Conservation (phyloP, 2,113 vertebrate species). For the Callaeas wilsoni region DNA sequence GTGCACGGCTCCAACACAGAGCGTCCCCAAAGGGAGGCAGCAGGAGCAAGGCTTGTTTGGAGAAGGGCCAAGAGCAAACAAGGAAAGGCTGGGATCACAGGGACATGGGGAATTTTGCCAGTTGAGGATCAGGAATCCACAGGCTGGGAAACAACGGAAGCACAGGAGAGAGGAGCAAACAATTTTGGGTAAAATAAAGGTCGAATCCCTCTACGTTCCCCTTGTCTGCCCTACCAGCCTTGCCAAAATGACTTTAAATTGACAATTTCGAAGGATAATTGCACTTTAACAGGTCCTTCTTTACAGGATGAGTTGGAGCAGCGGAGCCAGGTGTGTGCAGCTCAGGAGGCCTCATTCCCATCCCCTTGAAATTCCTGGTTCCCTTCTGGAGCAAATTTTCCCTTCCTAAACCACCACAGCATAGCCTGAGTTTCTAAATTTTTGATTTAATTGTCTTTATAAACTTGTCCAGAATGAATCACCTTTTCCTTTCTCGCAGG, state of each 20-base stretch:
- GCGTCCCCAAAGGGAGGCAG: neutral
- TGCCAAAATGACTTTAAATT: neutral
- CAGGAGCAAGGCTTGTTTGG: neutral
- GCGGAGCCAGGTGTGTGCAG: fast-evolving
- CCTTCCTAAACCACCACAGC: neutral
- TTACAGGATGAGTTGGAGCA: fast-evolving
- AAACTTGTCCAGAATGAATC: neutral
- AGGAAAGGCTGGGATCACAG: neutral
- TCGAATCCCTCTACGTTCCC: neutral
- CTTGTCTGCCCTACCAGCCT: neutral
- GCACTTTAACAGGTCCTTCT: neutral
- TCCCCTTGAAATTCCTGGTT: neutral
- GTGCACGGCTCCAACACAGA: fast-evolving
- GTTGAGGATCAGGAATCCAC: neutral
- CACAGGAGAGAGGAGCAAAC: neutral
- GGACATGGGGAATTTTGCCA: neutral
- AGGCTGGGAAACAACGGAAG: neutral
- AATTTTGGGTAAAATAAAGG: neutral
- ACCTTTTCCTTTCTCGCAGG: fast-evolving
- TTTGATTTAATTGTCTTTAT: neutral
- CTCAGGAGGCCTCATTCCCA: neutral
- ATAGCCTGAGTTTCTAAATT: neutral
- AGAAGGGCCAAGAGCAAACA: neutral
- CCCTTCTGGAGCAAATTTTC: neutral
- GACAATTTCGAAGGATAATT: neutral